Evolutionary conservation across 2,888 invertebrate species (phyloP), one percentile per base, ranked within the genome.

Genomic region (Rutpela maculata): DNA sequence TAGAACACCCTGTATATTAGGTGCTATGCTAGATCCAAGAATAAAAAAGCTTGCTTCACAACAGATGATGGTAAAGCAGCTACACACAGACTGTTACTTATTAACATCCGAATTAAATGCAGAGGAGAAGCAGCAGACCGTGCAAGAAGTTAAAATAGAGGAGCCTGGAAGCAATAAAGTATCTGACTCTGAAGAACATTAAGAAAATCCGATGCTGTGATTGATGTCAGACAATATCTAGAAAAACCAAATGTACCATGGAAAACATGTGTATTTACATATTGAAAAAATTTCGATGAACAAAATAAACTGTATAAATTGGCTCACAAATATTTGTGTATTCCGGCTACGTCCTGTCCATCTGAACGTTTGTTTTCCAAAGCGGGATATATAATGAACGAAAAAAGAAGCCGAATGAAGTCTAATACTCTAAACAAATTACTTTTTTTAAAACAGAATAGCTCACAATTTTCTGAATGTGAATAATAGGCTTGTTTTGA

Each of bases 361-460:
- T 67, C 74, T 22, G 74, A 74, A 74, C 66, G 50, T 11, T 19
- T 74, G n/a, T 74, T 74, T 19, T 67, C 74, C n/a, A 57, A 22
- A 74, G 74, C 74, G 12, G 67, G 74, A 22, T 22, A 35, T n/a
- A 67, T 74, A 22, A 66, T 74, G 60, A 35, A 38, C 15, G 66
- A 74, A 5, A 66, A 38, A 22, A 6, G 67, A 17, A 74, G 66
- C 43, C 26, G 60, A 11, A 7, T 74, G 17, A 74, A 74, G 7
- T 15, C 74, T 59, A 59, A 0, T 19, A 66, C 57, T 9, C 38
- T 74, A 38, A 38, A 74, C 18, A 74, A 56, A 59, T 18, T 74
- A 15, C 59, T 67, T n/a, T 74, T 74, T 26, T n/a, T 57, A 15
- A 66, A 74, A 57, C 74, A 74, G 38, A 74, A 74, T 26, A 67